Percentiles rank a stretch among this genome's conserved stretches.
Conservation (phyloP, 2,797 vertebrate species). For the Nothura maculosa region DNA sequence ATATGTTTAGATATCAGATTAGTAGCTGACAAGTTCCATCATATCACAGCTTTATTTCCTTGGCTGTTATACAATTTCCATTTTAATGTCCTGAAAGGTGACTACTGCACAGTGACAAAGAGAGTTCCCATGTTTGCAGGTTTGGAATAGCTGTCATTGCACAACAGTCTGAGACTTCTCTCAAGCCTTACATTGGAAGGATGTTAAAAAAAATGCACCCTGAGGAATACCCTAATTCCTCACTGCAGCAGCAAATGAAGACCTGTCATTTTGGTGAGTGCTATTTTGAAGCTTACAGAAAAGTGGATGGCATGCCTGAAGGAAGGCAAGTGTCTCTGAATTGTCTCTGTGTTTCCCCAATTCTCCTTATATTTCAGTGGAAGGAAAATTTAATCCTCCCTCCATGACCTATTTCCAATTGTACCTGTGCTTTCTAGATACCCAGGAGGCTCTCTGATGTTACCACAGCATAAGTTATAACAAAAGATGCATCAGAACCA, state of each 20-base stretch:
- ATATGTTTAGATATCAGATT: conserved; percentile 57
- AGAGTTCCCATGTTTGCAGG: neutral
- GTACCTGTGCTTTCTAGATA: neutral
- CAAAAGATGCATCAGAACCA: neutral
- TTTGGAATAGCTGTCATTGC: neutral
- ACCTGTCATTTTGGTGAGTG: conserved; percentile 37
- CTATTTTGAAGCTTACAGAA: conserved; percentile 37
- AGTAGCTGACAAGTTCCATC: conserved; percentile 50
- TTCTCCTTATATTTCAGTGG: neutral
- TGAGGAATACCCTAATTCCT: neutral
- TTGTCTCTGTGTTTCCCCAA: neutral
- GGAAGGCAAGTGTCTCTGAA: conserved; percentile 34
- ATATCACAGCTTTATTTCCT: neutral
- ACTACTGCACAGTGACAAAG: neutral
- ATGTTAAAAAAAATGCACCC: conserved; percentile 18
- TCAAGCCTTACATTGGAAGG: neutral
- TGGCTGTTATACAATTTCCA: neutral
- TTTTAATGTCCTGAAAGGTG: conserved; percentile 14
- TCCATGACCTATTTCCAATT: neutral
- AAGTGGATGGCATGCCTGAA: conserved; percentile 16
- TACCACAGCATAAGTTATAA: neutral
- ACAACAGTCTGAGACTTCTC: neutral
- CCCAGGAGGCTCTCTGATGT: neutral
- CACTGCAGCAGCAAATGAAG: conserved; percentile 16
- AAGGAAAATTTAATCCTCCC: conserved; percentile 1